phyloP scores from a whole-genome alignment of 2,797 vertebrate species.

The Hapalemur alaotrensis region DNA sequence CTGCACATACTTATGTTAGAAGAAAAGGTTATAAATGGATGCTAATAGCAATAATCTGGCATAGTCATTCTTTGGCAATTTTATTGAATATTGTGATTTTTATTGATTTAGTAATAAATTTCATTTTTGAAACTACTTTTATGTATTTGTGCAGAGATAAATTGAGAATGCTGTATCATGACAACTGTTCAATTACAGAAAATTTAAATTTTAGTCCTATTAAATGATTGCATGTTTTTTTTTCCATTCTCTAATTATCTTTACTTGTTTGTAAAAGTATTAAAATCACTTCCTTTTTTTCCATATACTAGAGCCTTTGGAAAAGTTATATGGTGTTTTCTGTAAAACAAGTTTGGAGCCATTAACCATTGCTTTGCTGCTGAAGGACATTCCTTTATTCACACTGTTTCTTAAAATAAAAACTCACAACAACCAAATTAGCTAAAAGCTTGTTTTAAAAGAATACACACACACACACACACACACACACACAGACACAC shows the following conservation, averaged over 20 bases:
- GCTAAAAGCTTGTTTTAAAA: neutral
- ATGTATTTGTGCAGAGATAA: neutral
- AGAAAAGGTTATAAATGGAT: neutral
- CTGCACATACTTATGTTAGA: neutral
- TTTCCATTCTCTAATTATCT: neutral
- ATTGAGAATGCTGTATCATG: neutral
- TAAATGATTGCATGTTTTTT: neutral
- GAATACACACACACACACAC: neutral
- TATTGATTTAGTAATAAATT: neutral
- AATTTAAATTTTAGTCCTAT: constrained; percentile 7
- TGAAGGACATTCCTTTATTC: neutral
- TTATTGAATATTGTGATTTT: neutral
- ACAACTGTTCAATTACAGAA: neutral
- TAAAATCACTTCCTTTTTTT: accelerated
- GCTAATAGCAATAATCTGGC: neutral
- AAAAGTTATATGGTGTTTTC: constrained; percentile 37
- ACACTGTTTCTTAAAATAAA: constrained; percentile 23
- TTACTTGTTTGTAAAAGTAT: constrained; percentile 1
- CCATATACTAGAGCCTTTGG: neutral
- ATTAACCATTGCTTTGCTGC: neutral
- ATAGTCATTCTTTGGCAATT: neutral
- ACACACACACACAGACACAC: neutral
- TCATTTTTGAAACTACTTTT: neutral
- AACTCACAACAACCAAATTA: neutral
- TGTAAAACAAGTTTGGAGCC: neutral